Conservation (phyloP, 1,140 invertebrate species). For the Bilobella aurantiaca region DNA sequence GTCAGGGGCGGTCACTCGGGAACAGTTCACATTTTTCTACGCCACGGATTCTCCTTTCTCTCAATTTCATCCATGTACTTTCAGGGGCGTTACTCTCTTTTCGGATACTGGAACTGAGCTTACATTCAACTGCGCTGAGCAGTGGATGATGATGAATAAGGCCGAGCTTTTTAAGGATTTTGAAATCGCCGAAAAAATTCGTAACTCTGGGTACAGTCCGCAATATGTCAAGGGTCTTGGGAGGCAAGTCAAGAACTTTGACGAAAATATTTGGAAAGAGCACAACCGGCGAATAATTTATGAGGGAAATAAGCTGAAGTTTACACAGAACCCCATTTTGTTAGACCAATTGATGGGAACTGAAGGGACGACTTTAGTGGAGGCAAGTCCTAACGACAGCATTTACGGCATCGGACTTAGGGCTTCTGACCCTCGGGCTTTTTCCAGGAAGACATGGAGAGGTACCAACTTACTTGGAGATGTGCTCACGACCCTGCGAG, state of each 20-base stretch:
- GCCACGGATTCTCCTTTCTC: conserved; percentile 17
- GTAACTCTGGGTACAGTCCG: background rate
- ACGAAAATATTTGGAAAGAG: conserved; percentile 19
- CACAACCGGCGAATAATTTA: conserved; percentile 17
- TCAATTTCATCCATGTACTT: conserved; percentile 18
- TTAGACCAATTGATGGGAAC: conserved; percentile 14
- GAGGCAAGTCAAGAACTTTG: conserved; percentile 19
- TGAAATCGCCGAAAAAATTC: conserved; percentile 11
- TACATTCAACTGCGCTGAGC: conserved; percentile 18
- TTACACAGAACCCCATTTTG: conserved; percentile 20
- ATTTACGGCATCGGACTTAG: conserved; percentile 25
- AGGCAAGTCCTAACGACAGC: conserved; percentile 23
- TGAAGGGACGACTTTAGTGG: conserved; percentile 26
- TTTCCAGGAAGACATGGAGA: conserved; percentile 16
- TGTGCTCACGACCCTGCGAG: conserved; percentile 17
- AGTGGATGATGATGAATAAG: conserved; percentile 31
- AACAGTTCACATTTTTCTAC: conserved; percentile 27
- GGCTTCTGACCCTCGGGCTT: conserved; percentile 15
- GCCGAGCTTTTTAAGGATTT: conserved; percentile 21
- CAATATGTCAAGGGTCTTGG: conserved; percentile 15
- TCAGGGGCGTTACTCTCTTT: conserved; percentile 5
- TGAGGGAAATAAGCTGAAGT: conserved; percentile 25
- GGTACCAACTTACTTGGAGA: conserved; percentile 25
- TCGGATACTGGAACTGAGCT: background rate
- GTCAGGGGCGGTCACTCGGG: too few relatives aligned